Percentiles rank a stretch among this genome's conserved stretches.
These are phyloP conservation scores for Pachyuromys duprasi DNA, from an alignment of 2,797 vertebrate genomes.

Conservation along the genomic window DNA sequence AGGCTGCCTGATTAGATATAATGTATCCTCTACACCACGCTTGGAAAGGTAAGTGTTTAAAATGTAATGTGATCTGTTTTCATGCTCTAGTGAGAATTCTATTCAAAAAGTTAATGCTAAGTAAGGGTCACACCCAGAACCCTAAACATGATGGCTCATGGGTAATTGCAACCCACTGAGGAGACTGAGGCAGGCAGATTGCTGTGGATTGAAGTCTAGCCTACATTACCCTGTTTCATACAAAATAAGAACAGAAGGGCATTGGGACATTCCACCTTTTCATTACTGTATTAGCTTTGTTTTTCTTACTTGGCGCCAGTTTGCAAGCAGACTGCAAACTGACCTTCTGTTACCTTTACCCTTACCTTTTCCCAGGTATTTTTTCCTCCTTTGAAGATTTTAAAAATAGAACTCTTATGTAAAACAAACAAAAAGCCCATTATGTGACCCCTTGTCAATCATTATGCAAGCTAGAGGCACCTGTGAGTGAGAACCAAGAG, in stretches of 20 bases:
- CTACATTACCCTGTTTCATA: not conserved
- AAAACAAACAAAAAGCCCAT: no score
- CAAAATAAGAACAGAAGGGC: not conserved
- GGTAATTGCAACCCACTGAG: not conserved
- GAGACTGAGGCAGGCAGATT: not conserved
- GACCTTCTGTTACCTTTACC: no score
- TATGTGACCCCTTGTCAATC: no score
- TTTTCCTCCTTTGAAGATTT: no score
- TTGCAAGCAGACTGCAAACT: accelerated
- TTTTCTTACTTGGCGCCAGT: not conserved
- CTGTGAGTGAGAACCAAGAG: no score
- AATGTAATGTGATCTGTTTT: slow-evolving; percentile 32
- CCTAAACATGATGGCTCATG: not conserved
- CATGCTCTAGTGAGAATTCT: not conserved
- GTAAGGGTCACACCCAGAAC: not conserved
- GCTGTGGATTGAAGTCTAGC: not conserved
- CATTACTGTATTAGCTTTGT: not conserved
- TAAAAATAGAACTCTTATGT: no score
- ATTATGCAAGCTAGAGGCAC: no score
- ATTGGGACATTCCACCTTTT: not conserved
- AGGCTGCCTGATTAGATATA: slow-evolving; percentile 90
- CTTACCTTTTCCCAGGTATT: not conserved
- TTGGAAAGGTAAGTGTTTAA: slow-evolving; percentile 90
- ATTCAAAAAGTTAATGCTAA: not conserved
- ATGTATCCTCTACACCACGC: slow-evolving; percentile 90